Base-by-base conservation (phyloP, 92 coral and sea anemone species). In the Epizoanthus rinbou region DNA sequence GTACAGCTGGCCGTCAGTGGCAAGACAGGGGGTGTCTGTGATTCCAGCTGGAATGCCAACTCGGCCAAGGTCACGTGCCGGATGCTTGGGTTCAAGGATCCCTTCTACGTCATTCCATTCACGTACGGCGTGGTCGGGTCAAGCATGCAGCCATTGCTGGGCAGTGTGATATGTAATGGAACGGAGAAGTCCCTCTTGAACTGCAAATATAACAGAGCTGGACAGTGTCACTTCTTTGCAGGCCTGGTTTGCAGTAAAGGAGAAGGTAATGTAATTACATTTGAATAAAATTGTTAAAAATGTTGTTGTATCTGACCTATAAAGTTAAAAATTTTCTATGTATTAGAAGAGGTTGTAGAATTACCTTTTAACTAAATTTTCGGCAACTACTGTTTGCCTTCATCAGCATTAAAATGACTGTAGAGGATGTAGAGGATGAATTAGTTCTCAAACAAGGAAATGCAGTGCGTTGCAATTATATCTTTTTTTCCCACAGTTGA, bases 191-290 rank as follows among this genome's bases (percentile, higher is more conserved):
- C 79, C 2, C 79, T 73, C 5, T 60, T 47, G 21, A 64, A 73
- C 19, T 73, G 79, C 64, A 52, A 50, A 18, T 73, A 73, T 39
- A 47, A 24, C 45, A 23, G 13, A 73, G 63, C 18, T 3, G 79
- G 79, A 73, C 79, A 53, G 15, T 73, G 79, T 25, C 79, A 50
- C 19, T 73, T 73, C 63, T 73, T 73, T 11, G 79, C 79, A 11
- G 79, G 79, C 39, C 25, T 73, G 63, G 79, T 73, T 43, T 73
- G 79, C 79, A 73, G 63, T 33, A 73, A 33, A 19, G 79, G 59
- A 73, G 41, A 33, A 67, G 72, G 39, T 24, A 64, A 13, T 10
- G 28, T 25, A 24, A 37, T 37, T 37, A 35, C 39, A 35, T 2
- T 4, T n/a, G n/a, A n/a, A n/a, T n/a, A n/a, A n/a, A n/a, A n/a